These are phyloP conservation scores for Anguilla rostrata DNA, from an alignment of 2,113 vertebrate genomes.

Conservation along the genomic window DNA sequence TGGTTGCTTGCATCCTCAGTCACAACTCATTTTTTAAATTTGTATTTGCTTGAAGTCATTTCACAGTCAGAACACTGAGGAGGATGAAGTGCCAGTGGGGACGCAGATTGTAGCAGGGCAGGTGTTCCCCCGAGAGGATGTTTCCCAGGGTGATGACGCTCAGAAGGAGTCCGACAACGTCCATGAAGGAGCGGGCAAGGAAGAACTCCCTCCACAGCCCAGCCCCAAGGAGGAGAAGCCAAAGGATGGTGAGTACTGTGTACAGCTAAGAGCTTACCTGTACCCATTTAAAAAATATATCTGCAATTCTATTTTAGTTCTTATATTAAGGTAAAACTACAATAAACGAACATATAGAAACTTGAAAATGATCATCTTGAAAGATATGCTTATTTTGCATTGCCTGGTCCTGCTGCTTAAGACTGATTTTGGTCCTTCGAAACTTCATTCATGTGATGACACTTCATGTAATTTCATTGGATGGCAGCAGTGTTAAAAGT, in stretches of 20 bases:
- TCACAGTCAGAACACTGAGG: conserved; percentile 64
- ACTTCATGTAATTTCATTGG: neutral
- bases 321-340: neutral
- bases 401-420: neutral
- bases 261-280: neutral
- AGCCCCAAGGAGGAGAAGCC: conserved; percentile 53
- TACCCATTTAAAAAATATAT: no score
- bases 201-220: conserved; percentile 66
- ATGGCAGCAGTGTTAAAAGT: neutral
- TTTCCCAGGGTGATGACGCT: conserved; percentile 29
- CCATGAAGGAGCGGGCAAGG: conserved; percentile 58
- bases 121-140: conserved; percentile 37
- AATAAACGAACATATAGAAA: neutral
- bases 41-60: conserved; percentile 47
- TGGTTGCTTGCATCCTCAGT: neutral
- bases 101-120: conserved; percentile 65
- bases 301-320: neutral
- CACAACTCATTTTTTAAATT: no score
- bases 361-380: neutral
- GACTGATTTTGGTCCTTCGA: neutral
- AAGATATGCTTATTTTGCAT: neutral
- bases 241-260: conserved; percentile 56
- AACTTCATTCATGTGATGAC: neutral
- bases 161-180: conserved; percentile 9
- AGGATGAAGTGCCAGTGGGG: conserved; percentile 72